Base-by-base conservation (phyloP, 2,797 vertebrate genomes). In the Gallinago solitaria region DNA sequence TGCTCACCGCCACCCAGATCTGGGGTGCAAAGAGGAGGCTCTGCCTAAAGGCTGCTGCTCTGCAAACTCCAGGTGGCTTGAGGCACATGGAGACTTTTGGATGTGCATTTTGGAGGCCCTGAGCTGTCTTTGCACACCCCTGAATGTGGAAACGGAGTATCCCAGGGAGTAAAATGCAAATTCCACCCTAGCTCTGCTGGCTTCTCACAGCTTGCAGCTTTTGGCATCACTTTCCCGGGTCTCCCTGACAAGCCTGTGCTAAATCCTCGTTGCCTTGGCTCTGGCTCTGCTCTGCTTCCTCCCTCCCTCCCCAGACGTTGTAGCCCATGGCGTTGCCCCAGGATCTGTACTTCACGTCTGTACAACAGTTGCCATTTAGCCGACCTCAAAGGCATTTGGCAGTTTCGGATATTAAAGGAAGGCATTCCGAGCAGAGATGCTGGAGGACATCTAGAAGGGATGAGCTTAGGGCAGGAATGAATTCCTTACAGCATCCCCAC, bases 301-400 rank as follows among this genome's bases (percentile, higher is more conserved):
- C 82, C 87, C 61, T 69, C 82, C 87, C 71, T 67, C 51, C 41
- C 70, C 0, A 0, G 43, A 47, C 43, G 48, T 6, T 0, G 0
- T 5, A 65, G 35, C 53, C 74, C 20, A n/a, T 25, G 75, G 83
- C 33, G 23, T 19, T 57, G 39, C 60, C 56, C 12, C 48, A 28
- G 82, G 78, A 56, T 7, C 84, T 69, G 39, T 32, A 2, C n/a
- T 82, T 79, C 35, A 13, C 19, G 27, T 32, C 71, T 70, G 6
- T 10, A 0, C 12, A 23, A 15, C 53, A 27, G 25, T 11, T 87
- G 54, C 77, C 32, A 5, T 30, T 87, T 33, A 77, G 53, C 45
- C 0, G 0, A 47, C 65, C 76, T 60, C 41, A 60, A 81, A 81
- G 68, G 70, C 37, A 35, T 76, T 54, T 76, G 63, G 54, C 54